Percentiles rank a stretch among this genome's conserved stretches.
phyloP scores from a whole-genome alignment of 2,888 invertebrate genomes.

The Phymatocera aterrima region DNA sequence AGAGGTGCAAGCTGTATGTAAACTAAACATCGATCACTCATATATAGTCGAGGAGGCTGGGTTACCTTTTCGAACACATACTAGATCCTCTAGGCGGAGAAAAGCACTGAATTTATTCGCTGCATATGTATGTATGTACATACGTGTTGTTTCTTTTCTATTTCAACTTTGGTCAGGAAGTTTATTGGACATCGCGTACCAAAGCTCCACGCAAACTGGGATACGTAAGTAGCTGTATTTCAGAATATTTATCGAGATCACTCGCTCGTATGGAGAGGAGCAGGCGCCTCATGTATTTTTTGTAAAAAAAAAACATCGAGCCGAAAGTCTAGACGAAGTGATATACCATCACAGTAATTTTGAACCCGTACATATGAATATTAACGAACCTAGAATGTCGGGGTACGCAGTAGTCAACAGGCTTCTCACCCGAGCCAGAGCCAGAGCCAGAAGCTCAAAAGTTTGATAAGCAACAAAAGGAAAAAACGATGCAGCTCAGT shows the following conservation, averaged over 20 bases:
- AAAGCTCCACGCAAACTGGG: background rate
- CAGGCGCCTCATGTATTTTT: background rate
- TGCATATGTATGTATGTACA: background rate
- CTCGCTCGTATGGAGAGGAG: background rate
- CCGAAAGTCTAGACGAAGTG: background rate
- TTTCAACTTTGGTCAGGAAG: background rate
- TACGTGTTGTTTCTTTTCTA: too few species aligned
- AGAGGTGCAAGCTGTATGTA: conserved; percentile 53
- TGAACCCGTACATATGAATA: background rate
- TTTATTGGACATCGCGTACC: too few species aligned
- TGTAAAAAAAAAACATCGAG: background rate
- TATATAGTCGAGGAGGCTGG: conserved; percentile 61
- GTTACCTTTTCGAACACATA: background rate
- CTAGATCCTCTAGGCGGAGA: background rate
- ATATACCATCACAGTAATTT: background rate
- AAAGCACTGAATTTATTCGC: background rate
- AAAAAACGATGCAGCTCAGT: too few species aligned
- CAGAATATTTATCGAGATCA: background rate
- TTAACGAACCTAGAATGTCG: background rate
- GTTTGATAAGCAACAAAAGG: too few species aligned
- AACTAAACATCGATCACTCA: conserved; percentile 65
- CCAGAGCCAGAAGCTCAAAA: too few species aligned
- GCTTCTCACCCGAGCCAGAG: background rate
- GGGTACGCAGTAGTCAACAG: background rate
- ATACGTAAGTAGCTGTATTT: background rate